These are phyloP conservation scores for Pseudoatta argentina DNA, from an alignment of 1,140 invertebrate genomes.

Conservation along the genomic window DNA sequence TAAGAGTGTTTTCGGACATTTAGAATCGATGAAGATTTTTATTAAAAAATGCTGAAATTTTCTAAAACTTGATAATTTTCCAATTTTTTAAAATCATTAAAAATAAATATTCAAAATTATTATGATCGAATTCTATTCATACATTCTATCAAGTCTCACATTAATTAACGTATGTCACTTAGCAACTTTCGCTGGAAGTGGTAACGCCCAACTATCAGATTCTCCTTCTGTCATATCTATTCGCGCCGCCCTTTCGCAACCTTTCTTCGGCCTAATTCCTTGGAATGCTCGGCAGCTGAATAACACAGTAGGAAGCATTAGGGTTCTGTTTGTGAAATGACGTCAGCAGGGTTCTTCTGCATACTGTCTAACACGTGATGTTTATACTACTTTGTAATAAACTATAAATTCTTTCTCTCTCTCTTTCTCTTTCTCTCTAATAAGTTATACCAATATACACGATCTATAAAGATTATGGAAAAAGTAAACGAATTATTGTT, in stretches of 20 bases:
- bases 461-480: not conserved
- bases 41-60: not conserved
- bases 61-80: not conserved
- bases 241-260: conserved; percentile 35
- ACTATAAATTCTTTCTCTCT: too few species aligned
- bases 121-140: not conserved
- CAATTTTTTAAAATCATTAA: not conserved
- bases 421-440: not conserved
- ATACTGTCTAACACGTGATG: not conserved
- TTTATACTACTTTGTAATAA: not conserved
- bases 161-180: conserved; percentile 1
- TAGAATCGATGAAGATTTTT: not conserved
- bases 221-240: conserved; percentile 17
- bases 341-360: not conserved
- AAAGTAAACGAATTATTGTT: not conserved
- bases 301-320: conserved; percentile 34
- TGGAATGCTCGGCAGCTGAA: conserved; percentile 17
- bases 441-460: not conserved
- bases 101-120: not conserved
- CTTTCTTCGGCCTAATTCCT: conserved; percentile 35
- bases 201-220: conserved; percentile 2
- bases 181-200: not conserved
- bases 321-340: conserved; percentile 2
- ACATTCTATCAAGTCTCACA: not conserved
- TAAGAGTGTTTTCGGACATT: not conserved